A percentile compares a stretch with the other conserved stretches of the same genome.
phyloP scores from a whole-genome alignment of 1,140 invertebrate genomes.

The Zaprionus lachaisei region DNA sequence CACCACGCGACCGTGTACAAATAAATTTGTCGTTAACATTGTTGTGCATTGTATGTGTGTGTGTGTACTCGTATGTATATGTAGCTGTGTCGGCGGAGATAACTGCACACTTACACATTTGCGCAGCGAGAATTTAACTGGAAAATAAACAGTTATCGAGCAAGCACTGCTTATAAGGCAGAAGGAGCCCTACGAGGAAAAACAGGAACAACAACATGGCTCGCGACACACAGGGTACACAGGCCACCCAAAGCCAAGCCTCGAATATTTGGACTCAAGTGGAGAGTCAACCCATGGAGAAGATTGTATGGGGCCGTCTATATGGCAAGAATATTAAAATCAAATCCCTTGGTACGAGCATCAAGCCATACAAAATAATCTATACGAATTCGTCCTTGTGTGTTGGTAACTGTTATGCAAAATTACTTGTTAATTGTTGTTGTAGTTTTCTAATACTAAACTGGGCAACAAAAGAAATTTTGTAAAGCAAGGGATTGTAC shows the following conservation, averaged over 20 bases:
- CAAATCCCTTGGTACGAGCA: slow-evolving; percentile 80
- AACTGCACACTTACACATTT: slow-evolving; percentile 67
- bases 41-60: slow-evolving; percentile 2
- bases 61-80: slow-evolving; percentile 25
- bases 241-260: slow-evolving; percentile 79
- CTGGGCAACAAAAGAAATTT: background rate
- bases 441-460: slow-evolving; percentile 11
- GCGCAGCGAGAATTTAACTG: slow-evolving; percentile 52
- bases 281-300: slow-evolving; percentile 81
- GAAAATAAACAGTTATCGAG: slow-evolving; percentile 35
- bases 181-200: background rate
- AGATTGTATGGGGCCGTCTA: slow-evolving; percentile 77
- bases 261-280: slow-evolving; percentile 80
- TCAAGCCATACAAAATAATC: slow-evolving; percentile 69
- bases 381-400: slow-evolving; percentile 76
- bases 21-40: background rate
- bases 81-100: slow-evolving; percentile 24
- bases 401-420: slow-evolving; percentile 72
- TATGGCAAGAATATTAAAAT: slow-evolving; percentile 83
- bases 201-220: slow-evolving; percentile 60
- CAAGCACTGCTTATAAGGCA: background rate
- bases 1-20: background rate
- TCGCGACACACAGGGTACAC: slow-evolving; percentile 68
- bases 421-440: slow-evolving; percentile 37
- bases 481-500: background rate